A percentile compares a stretch with the other conserved stretches of the same genome.
phyloP scores from a whole-genome alignment of 2,113 vertebrate genomes.

The Oxyruncus cristatus region DNA sequence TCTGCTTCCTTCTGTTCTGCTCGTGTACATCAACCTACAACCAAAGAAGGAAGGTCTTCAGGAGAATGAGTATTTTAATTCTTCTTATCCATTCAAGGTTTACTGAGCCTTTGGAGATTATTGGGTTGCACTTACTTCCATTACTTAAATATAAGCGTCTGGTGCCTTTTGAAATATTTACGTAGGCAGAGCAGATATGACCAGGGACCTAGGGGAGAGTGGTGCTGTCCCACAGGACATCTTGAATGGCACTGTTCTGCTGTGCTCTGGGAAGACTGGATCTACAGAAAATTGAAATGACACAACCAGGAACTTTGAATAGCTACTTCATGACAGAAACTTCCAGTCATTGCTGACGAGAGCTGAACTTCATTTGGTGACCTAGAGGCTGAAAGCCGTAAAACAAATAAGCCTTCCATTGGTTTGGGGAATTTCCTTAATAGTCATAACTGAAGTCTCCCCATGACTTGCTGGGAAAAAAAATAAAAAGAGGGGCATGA shows the following conservation, averaged over 20 bases:
- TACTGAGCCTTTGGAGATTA: not conserved
- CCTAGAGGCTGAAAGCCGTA: not conserved
- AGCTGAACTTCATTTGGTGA: not conserved
- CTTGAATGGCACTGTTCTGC: not conserved
- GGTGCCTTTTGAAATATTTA: not conserved
- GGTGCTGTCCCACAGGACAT: not conserved
- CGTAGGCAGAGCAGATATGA: not conserved
- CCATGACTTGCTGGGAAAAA: not conserved
- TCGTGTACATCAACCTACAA: not conserved
- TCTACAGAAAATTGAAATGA: not conserved
- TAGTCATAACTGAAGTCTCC: not conserved
- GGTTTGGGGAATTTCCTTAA: not conserved
- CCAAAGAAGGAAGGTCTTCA: not conserved
- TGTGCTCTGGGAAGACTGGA: not conserved
- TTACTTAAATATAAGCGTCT: not conserved
- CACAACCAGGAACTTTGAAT: not conserved
- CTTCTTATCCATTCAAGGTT: not conserved
- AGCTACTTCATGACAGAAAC: not conserved
- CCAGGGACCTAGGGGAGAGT: not conserved
- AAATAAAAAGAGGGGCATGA: not conserved
- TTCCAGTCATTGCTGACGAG: constrained; percentile 9
- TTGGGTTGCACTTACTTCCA: not conserved
- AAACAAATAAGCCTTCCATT: not conserved
- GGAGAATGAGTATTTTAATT: not conserved
- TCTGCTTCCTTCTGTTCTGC: not conserved